Conservation (phyloP, 1,140 invertebrate species). For the Pachyrhynchus sulphureomaculatus region DNA sequence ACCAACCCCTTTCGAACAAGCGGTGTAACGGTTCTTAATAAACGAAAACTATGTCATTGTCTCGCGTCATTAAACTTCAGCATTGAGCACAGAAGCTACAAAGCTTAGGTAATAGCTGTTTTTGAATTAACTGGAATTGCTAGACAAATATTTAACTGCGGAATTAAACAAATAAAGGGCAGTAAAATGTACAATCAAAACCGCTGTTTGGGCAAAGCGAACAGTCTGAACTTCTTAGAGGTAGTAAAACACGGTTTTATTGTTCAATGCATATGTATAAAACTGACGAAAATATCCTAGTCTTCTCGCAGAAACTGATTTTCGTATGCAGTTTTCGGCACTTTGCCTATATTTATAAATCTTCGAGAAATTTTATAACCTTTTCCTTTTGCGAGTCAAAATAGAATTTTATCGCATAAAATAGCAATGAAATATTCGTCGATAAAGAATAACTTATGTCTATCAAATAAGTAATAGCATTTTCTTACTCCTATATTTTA, state of each 20-base stretch:
- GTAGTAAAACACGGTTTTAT: conserved; percentile 26
- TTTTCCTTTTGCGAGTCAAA: too few species aligned
- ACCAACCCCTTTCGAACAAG: conserved; percentile 51
- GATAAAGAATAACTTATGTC: too few species aligned
- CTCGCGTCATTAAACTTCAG: conserved; percentile 51
- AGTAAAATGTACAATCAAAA: conserved; percentile 31
- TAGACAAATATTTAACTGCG: conserved; percentile 41
- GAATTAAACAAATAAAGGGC: conserved; percentile 38
- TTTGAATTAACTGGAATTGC: conserved; percentile 49
- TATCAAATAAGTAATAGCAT: too few species aligned
- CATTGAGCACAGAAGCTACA: conserved; percentile 44
- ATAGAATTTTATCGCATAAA: conserved; percentile 3
- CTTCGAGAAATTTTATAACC: not conserved
- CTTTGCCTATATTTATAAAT: conserved; percentile 15
- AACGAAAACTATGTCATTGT: conserved; percentile 54
- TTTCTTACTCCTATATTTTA: too few species aligned
- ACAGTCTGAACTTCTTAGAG: conserved; percentile 18
- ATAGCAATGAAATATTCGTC: not conserved
- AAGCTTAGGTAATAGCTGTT: conserved; percentile 50
- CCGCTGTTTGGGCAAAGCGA: conserved; percentile 19
- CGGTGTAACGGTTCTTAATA: conserved; percentile 52
- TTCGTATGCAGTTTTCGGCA: conserved; percentile 10
- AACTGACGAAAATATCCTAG: conserved; percentile 18
- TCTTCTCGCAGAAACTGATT: conserved; percentile 9
- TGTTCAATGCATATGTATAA: conserved; percentile 27